Base-by-base conservation (phyloP, 2,113 vertebrate species). In the Hypomesus transpacificus region DNA sequence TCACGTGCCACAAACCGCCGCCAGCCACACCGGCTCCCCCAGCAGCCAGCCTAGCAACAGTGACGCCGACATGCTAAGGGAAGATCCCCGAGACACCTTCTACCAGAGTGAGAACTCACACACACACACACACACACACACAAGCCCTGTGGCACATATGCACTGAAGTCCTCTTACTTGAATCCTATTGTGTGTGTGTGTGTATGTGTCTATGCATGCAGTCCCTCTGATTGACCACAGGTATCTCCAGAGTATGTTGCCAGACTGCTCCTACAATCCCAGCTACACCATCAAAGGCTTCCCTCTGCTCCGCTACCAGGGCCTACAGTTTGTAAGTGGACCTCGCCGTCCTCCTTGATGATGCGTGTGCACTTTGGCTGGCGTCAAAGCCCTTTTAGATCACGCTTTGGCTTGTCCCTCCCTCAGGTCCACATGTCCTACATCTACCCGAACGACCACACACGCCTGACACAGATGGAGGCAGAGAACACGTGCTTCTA, bases 401-500 rank as follows among this genome's bases (percentile, higher is more conserved):
- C 1, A 3, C 14, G 16, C 28, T 46, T 22, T 5, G 39, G 57
- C 20, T 17, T n/a, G n/a, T n/a, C n/a, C 24, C 59, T 69, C 64
- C 24, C 61, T 4, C 81, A 99, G 97, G 92, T 99, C 51, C 94
- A 92, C 73, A 81, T 98, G 77, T 94, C 95, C 68, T 98, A 93
- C 57, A 82, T 98, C 80, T 97, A 96, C 74, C 97, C 97, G 1
- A 97, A 97, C 56, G 97, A 99, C 86, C 96, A 94, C 75, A 99
- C 94, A 17, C 92, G 96, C 6, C 92, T 99, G 71, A 96, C 93
- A 62, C 95, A 99, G 89, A 96, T 98, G 96, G 96, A 98, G 78
- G 88, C 84, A 13, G 90, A 93, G 11, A 94, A 94, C 81, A 95
- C 91, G 68, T 99, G 97, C 82, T 95, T 97, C 86, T 99, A 99